Percentiles rank a stretch among this genome's conserved stretches.
These are phyloP conservation scores for Meliscaeva auricollis DNA, from an alignment of 2,888 invertebrate species.

Conservation along the genomic window DNA sequence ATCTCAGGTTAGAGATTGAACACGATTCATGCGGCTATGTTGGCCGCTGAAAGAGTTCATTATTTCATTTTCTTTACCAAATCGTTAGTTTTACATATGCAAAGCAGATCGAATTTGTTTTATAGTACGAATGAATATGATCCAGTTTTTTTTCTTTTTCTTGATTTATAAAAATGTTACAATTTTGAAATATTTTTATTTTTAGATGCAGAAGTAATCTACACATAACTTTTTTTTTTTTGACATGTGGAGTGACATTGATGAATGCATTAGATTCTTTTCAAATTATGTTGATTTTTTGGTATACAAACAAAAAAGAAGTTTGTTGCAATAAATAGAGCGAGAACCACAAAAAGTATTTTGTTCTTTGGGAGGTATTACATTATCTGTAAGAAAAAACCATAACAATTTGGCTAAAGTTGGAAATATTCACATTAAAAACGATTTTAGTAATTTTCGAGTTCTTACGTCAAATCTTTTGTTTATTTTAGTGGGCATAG, in stretches of 20 bases:
- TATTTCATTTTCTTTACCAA: conserved; percentile 67
- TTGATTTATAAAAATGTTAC: conserved; percentile 34
- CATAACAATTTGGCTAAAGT: not conserved
- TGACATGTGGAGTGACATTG: conserved; percentile 57
- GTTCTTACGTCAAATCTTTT: conserved; percentile 31
- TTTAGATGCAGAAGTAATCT: conserved; percentile 46
- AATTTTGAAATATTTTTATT: conserved; percentile 41
- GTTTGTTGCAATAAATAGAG: not conserved
- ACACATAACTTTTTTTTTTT: conserved; percentile 47
- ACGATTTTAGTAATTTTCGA: not conserved
- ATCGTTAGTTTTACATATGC: conserved; percentile 64
- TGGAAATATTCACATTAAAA: not conserved
- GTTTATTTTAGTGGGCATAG: not conserved
- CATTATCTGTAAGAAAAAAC: not conserved
- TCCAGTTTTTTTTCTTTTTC: not conserved
- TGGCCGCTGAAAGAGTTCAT: conserved; percentile 40
- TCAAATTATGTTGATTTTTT: not conserved
- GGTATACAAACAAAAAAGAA: not conserved
- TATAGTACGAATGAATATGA: not conserved
- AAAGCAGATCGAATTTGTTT: conserved; percentile 40
- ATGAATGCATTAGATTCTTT: conserved; percentile 35
- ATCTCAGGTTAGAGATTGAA: conserved; percentile 58
- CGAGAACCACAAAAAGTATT: not conserved
- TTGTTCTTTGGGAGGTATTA: not conserved
- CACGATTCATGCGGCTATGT: conserved; percentile 39